Evolutionary conservation across 2,888 invertebrate genomes (phyloP).

Genomic region (Hipparchia semele): DNA sequence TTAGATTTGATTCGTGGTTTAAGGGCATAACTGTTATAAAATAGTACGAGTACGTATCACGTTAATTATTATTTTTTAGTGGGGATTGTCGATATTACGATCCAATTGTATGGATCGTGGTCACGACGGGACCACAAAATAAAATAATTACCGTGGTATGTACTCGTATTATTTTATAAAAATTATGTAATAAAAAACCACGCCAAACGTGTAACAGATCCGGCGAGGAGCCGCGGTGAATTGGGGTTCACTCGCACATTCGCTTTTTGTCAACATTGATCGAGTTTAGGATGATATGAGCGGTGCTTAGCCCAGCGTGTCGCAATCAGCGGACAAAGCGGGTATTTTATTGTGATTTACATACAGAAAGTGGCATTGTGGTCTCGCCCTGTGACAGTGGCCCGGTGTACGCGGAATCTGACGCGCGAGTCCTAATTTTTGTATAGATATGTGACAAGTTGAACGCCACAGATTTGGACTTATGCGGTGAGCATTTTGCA

Average conservation of each 20-base stretch:
- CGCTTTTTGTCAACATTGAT: slow-evolving; percentile 46
- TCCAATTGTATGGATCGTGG: too few relatives aligned
- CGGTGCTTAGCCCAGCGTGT: slow-evolving; percentile 75
- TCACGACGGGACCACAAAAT: too few relatives aligned
- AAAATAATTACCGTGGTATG: too few relatives aligned
- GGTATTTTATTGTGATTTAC: slow-evolving; percentile 80
- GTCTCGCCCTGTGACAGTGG: slow-evolving; percentile 71
- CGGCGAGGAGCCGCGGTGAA: slow-evolving; percentile 10
- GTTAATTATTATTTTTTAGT: too few relatives aligned
- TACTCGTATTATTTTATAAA: too few relatives aligned
- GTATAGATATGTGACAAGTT: slow-evolving; percentile 21
- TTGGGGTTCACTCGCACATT: slow-evolving; percentile 49
- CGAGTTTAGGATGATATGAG: slow-evolving; percentile 59
- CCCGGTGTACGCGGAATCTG: slow-evolving; percentile 54
- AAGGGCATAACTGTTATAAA: too few relatives aligned
- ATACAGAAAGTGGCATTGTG: slow-evolving; percentile 77
- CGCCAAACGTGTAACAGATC: slow-evolving; percentile 30
- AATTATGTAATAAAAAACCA: slow-evolving; percentile 9
- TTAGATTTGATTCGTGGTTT: too few relatives aligned
- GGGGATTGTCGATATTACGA: too few relatives aligned
- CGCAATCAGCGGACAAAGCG: slow-evolving; percentile 78
- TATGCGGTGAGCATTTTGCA: slow-evolving; percentile 6
- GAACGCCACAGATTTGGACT: slow-evolving; percentile 1
- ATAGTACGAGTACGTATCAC: too few relatives aligned
- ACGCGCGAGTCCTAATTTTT: slow-evolving; percentile 28